A percentile compares a stretch with the other conserved stretches of the same genome.
These are phyloP conservation scores for Yponomeuta plumbellus DNA, from an alignment of 2,888 invertebrate species.

Conservation along the genomic window DNA sequence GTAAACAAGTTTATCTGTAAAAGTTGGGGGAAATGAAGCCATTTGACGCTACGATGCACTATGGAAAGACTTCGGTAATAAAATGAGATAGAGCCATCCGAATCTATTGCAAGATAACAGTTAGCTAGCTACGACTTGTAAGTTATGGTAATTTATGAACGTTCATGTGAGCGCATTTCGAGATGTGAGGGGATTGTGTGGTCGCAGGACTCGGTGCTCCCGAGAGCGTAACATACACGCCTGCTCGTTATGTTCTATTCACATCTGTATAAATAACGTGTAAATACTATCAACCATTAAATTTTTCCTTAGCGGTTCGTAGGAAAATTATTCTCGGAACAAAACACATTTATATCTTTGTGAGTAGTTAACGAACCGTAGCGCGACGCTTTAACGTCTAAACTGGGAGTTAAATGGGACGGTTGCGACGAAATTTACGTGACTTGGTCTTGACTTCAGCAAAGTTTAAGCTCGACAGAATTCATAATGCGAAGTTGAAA, in stretches of 20 bases:
- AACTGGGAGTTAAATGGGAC: neutral
- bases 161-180: slow-evolving; percentile 8
- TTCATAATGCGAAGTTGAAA: neutral
- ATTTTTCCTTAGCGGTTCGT: neutral
- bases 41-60: neutral
- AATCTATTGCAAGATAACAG: neutral
- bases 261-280: neutral
- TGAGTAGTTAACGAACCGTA: neutral
- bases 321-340: neutral
- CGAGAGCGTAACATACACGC: neutral
- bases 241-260: neutral
- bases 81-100: neutral
- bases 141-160: slow-evolving; percentile 12
- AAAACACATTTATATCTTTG: neutral
- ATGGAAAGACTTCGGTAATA: neutral
- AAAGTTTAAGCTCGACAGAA: neutral
- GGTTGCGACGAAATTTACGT: neutral
- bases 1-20: neutral
- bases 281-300: neutral
- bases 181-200: neutral
- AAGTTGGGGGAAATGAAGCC: neutral
- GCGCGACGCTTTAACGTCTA: neutral
- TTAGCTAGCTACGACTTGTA: slow-evolving; percentile 1
- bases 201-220: neutral
- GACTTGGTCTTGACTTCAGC: neutral